phyloP scores from a whole-genome alignment of 2,113 vertebrate genomes.

The Cyphomyrus plagiostoma region DNA sequence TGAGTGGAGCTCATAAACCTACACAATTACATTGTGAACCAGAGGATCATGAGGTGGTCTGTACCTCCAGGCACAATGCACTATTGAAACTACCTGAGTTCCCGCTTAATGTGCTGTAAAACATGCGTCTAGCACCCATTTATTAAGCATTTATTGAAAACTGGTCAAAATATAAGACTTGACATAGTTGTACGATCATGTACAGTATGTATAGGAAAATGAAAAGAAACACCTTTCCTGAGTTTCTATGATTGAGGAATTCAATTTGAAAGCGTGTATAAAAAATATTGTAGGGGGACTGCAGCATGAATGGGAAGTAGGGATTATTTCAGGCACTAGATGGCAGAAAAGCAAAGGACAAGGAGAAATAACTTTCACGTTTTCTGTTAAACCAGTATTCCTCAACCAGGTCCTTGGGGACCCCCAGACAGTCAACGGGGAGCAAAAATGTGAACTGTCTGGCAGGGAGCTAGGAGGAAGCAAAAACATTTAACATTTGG shows the following conservation, averaged over 20 bases:
- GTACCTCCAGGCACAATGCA: background rate
- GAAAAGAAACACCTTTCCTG: background rate
- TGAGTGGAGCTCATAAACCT: background rate
- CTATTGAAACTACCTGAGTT: background rate
- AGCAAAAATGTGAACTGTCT: background rate
- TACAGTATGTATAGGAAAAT: background rate
- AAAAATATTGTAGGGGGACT: background rate
- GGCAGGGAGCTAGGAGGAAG: background rate
- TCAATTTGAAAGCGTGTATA: background rate
- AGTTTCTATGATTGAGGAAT: background rate
- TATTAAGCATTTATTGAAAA: background rate
- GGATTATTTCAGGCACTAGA: background rate
- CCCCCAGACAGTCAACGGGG: background rate
- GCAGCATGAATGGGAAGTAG: background rate
- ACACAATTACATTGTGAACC: background rate
- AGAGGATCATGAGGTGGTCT: background rate
- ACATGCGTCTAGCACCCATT: background rate
- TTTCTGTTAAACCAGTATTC: background rate
- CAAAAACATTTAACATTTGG: background rate
- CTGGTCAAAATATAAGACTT: background rate
- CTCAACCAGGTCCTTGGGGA: background rate
- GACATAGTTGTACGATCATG: background rate
- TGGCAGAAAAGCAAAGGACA: constrained; percentile 18
- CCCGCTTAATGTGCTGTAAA: background rate
- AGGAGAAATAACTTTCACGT: background rate